Evolutionary conservation across 1,140 invertebrate genomes (phyloP).

Genomic region (Papilio dardanus): DNA sequence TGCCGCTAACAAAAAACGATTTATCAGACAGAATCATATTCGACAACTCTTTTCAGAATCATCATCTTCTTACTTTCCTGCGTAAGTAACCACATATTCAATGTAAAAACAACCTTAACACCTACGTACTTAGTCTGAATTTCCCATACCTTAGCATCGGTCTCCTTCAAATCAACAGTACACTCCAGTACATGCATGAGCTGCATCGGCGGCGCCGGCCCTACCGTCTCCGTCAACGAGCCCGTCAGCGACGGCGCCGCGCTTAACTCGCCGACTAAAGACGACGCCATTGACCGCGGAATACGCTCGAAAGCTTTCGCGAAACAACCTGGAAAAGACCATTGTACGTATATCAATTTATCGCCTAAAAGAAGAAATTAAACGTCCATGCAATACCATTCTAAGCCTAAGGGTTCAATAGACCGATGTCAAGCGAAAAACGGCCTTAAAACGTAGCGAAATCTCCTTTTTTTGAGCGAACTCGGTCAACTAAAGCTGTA

Average conservation of each 20-base stretch:
- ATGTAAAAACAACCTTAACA: background rate
- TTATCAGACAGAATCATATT: too few relatives aligned
- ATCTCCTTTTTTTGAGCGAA: too few relatives aligned
- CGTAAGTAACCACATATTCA: background rate
- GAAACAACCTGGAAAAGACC: conserved; percentile 90
- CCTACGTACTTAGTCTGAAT: background rate
- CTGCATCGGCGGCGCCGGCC: conserved; percentile 73
- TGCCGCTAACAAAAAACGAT: too few relatives aligned
- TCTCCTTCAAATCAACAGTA: conserved; percentile 95
- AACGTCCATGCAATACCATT: too few relatives aligned
- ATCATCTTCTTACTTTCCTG: too few relatives aligned
- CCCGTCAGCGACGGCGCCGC: conserved; percentile 76
- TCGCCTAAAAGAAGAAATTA: too few relatives aligned
- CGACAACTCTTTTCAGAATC: too few relatives aligned
- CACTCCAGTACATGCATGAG: conserved; percentile 91
- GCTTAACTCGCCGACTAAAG: conserved; percentile 80
- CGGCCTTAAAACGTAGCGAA: too few relatives aligned
- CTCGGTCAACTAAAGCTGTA: too few relatives aligned
- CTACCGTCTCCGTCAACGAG: conserved; percentile 61
- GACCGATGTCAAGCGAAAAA: too few relatives aligned
- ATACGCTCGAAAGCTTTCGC: conserved; percentile 95
- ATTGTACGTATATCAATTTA: too few relatives aligned
- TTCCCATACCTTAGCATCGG: conserved; percentile 87
- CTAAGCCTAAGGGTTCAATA: too few relatives aligned
- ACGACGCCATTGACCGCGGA: conserved; percentile 87